These are phyloP conservation scores for Halictus ligatus DNA, from an alignment of 2,888 invertebrate genomes.

Conservation along the genomic window DNA sequence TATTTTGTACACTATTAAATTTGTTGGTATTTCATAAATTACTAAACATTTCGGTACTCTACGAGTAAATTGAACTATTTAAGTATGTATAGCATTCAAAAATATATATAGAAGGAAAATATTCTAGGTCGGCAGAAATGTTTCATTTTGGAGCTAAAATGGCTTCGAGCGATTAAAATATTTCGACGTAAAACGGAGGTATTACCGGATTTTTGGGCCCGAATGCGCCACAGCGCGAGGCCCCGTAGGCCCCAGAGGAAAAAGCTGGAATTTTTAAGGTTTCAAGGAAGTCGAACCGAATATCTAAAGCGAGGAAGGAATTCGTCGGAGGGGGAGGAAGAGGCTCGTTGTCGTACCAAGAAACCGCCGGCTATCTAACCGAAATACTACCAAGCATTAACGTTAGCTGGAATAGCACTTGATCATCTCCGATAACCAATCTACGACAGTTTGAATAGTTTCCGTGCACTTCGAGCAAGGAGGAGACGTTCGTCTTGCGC, in stretches of 20 bases:
- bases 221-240: neutral
- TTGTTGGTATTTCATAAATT: no score
- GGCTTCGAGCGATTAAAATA: no score
- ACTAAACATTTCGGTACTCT: no score
- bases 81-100: no score
- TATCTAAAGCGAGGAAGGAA: conserved; percentile 25
- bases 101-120: no score
- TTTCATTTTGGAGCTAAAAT: no score
- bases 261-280: conserved; percentile 37
- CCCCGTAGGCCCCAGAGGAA: neutral
- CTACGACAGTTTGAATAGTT: neutral
- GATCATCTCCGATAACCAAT: conserved; percentile 18
- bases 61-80: no score
- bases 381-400: conserved; percentile 17
- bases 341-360: neutral
- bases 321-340: conserved; percentile 21
- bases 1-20: no score
- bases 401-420: neutral
- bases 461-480: conserved; percentile 22
- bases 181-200: neutral
- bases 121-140: no score
- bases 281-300: conserved; percentile 39
- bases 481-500: neutral
- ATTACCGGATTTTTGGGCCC: neutral
- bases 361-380: conserved; percentile 11